Evolutionary conservation across 1,140 invertebrate genomes (phyloP).

Genomic region (Papilio polytes): DNA sequence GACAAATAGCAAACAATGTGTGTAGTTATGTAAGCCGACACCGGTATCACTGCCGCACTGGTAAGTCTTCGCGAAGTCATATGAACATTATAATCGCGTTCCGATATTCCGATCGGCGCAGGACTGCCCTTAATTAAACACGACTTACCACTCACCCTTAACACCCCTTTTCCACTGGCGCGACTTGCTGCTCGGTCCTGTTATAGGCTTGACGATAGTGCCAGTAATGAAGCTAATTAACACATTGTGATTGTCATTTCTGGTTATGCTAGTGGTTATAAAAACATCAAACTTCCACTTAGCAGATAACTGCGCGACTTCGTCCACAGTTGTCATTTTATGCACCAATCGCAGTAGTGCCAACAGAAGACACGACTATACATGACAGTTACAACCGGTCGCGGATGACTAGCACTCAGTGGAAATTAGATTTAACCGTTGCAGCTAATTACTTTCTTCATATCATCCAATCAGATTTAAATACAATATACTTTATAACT

Average conservation of each 20-base stretch:
- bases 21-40: slow-evolving; percentile 76
- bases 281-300: no score
- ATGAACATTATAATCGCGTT: slow-evolving; percentile 82
- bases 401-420: no score
- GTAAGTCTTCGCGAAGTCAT: slow-evolving; percentile 80
- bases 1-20: slow-evolving; percentile 54
- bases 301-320: background rate
- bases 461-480: background rate
- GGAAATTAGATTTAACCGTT: background rate
- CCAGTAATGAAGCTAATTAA: background rate
- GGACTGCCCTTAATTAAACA: slow-evolving; percentile 79
- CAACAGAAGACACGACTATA: background rate
- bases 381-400: no score
- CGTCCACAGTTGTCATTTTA: background rate
- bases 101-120: slow-evolving; percentile 80
- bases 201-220: background rate
- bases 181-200: background rate
- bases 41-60: slow-evolving; percentile 69
- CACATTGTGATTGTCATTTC: background rate
- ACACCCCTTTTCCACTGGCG: background rate
- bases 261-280: no score
- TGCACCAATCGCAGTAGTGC: background rate
- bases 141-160: slow-evolving; percentile 36
- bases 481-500: no score
- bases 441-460: background rate